phyloP scores from a whole-genome alignment of 2,113 vertebrate species.

The Piprites chloris region DNA sequence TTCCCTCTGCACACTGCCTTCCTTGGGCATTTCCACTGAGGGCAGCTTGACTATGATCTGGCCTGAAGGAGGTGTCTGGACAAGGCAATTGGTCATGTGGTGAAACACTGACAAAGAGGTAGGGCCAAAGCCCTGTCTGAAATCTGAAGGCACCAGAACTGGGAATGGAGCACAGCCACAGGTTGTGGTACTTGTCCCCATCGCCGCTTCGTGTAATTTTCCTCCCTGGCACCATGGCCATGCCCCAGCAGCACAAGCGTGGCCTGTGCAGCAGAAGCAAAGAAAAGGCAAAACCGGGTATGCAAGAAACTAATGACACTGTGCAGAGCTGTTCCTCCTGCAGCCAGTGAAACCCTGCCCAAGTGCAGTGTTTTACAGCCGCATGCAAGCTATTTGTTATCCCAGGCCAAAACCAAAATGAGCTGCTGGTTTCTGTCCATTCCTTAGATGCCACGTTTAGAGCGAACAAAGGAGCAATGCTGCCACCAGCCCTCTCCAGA shows the following conservation, averaged over 20 bases:
- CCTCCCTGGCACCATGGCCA: not conserved
- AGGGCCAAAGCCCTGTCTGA: not conserved
- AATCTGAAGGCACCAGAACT: not conserved
- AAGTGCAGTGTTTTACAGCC: not conserved
- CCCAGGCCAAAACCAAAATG: not conserved
- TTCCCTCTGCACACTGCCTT: not conserved
- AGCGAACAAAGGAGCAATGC: constrained; percentile 10
- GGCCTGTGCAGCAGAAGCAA: not conserved
- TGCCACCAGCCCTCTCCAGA: not conserved
- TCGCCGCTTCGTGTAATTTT: not conserved
- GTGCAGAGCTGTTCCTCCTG: not conserved
- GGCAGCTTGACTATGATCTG: not conserved
- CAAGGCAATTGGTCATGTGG: not conserved
- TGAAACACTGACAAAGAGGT: not conserved
- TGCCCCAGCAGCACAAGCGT: not conserved
- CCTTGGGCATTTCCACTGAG: not conserved
- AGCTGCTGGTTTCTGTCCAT: not conserved
- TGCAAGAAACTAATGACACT: not conserved
- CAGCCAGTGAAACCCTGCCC: not conserved
- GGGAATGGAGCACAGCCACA: not conserved
- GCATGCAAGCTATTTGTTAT: not conserved
- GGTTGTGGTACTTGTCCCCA: not conserved
- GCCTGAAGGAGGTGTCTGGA: not conserved
- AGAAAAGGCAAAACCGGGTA: not conserved
- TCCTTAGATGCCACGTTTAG: not conserved